Base-by-base conservation (phyloP, 2,888 invertebrate genomes). In the Crossocerus cetratus region DNA sequence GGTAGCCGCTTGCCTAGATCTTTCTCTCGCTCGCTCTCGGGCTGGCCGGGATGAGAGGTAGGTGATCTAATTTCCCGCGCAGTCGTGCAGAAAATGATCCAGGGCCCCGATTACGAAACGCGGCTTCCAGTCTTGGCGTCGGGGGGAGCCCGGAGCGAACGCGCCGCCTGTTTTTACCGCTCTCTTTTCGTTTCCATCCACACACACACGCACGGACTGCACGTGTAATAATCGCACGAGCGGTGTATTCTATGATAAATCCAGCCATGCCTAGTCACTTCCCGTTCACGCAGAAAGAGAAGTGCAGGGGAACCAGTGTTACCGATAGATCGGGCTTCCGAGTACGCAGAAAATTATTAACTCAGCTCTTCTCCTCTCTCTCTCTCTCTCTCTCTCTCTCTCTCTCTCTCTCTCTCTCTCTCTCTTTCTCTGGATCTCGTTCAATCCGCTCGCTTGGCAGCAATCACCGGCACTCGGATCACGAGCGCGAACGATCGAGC, bases 21-120 rank as follows among this genome's bases (percentile, higher is more conserved):
- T 80, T n/a, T n/a, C 74, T 82, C 80, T 84, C 81, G 86, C 86
- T 88, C n/a, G n/a, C n/a, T n/a, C n/a, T n/a, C n/a, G n/a, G n/a
- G n/a, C n/a, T n/a, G n/a, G 88, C 88, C 86, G 87, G 87, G 87
- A 88, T 72, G 81, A 73, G 81, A 77, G 81, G 74, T 89, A 86
- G 89, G 86, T 90, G 90, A 90, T 90, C 90, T 88, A 90, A 89
- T 90, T 90, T 89, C 88, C 86, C 86, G 87, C 74, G 87, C 90
- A 89, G 88, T 90, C 90, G 90, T 90, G 90, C 90, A 88, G 90
- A 90, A 90, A 90, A 90, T 90, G 86, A 90, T 89, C 86, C 84
- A 80, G 80, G 80, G 66, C 84, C 83, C 83, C 87, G 87, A 89
- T 90, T 89, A 89, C 86, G 87, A 89, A 90, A 90, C 87, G n/a